These are phyloP conservation scores for Eubucco bourcierii DNA, from an alignment of 2,113 vertebrate genomes.

Conservation along the genomic window DNA sequence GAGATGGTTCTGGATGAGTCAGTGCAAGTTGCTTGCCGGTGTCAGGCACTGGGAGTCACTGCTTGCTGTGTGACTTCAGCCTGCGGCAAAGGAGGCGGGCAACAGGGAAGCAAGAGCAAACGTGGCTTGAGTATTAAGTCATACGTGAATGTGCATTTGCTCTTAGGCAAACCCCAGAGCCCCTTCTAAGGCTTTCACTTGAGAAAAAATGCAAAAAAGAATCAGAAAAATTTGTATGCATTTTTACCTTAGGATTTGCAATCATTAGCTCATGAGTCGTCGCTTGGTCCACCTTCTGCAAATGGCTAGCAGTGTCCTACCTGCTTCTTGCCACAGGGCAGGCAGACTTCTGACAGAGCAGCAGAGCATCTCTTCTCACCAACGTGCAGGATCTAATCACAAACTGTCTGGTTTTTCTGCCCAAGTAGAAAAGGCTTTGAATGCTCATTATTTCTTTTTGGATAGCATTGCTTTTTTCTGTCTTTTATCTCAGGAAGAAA, in stretches of 20 bases:
- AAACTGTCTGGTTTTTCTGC: neutral
- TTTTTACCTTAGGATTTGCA: neutral
- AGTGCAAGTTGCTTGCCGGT: neutral
- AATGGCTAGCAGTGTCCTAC: neutral
- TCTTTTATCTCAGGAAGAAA: constrained; percentile 21
- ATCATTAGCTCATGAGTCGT: neutral
- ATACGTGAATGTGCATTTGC: neutral
- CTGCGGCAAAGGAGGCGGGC: neutral
- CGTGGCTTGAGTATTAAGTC: neutral
- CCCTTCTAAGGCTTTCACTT: neutral
- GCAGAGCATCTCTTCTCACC: neutral
- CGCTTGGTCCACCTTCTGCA: neutral
- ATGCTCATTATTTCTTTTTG: neutral
- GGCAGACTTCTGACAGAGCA: neutral
- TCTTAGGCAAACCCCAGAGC: neutral
- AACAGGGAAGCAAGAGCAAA: neutral
- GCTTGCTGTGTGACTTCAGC: constrained; percentile 26
- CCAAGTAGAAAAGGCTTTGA: neutral
- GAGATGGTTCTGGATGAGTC: neutral
- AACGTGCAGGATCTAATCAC: neutral
- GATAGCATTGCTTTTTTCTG: neutral
- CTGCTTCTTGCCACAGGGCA: too few relatives aligned
- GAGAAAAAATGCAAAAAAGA: neutral
- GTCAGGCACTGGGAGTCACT: neutral
- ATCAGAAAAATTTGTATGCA: neutral